A percentile compares a stretch with the other conserved stretches of the same genome.
Conservation (phyloP, 2,888 invertebrate genomes). For the Cephus runcator region DNA sequence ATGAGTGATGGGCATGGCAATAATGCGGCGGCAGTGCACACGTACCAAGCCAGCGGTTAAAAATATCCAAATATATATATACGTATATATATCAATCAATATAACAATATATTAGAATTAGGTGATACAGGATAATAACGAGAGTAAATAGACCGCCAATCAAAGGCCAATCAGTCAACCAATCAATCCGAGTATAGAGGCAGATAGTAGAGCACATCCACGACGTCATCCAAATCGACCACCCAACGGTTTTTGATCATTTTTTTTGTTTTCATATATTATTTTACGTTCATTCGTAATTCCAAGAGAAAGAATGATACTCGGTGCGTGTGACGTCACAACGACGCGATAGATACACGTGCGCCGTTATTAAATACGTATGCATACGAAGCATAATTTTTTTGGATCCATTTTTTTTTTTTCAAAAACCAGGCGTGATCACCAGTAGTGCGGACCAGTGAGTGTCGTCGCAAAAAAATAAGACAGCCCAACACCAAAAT, state of each 20-base stretch:
- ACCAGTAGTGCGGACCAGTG: conserved; percentile 37
- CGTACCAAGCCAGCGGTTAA: conserved; percentile 56
- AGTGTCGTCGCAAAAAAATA: conserved; percentile 33
- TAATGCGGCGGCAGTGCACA: conserved; percentile 58
- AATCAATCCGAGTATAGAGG: conserved; percentile 14
- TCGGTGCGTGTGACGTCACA: neutral
- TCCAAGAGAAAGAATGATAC: neutral
- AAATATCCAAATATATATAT: conserved; percentile 38
- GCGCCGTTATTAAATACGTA: no score
- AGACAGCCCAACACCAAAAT: conserved; percentile 4
- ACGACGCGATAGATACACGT: neutral
- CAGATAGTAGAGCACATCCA: conserved; percentile 14
- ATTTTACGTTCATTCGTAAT: neutral
- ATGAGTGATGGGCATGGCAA: conserved; percentile 49
- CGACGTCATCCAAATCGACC: conserved; percentile 6
- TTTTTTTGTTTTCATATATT: neutral
- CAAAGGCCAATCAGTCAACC: conserved; percentile 21
- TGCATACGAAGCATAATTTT: neutral
- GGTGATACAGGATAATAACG: conserved; percentile 21
- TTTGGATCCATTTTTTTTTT: conserved; percentile 28
- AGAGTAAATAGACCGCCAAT: conserved; percentile 23
- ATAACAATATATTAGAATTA: conserved; percentile 19
- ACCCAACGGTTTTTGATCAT: conserved; percentile 2
- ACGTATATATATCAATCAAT: conserved; percentile 24
- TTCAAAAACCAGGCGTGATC: conserved; percentile 37